These are phyloP conservation scores for Microhierax caerulescens DNA, from an alignment of 2,797 vertebrate species.

Conservation along the genomic window DNA sequence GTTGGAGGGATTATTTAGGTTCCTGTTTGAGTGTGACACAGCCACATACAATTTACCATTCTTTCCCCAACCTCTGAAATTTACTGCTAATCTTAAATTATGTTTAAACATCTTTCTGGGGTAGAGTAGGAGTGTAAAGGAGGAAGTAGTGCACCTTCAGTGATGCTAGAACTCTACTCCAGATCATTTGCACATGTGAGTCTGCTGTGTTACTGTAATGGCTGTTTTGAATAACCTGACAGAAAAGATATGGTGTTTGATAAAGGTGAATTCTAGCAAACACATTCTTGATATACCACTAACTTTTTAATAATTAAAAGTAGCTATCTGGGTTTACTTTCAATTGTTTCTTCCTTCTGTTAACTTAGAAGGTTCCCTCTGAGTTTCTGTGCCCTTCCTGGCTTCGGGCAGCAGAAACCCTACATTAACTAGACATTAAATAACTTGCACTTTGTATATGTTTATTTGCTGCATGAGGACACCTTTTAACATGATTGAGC, in stretches of 20 bases:
- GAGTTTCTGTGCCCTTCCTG: slow-evolving; percentile 35
- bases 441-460: slow-evolving; percentile 73
- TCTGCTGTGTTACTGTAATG: slow-evolving; percentile 62
- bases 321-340: slow-evolving; percentile 37
- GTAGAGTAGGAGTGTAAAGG: slow-evolving; percentile 26
- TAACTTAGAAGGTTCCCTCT: slow-evolving; percentile 19
- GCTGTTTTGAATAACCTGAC: slow-evolving; percentile 53
- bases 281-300: slow-evolving; percentile 36
- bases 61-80: slow-evolving; percentile 10
- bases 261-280: neutral
- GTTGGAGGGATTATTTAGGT: slow-evolving; percentile 34
- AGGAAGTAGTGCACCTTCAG: slow-evolving; percentile 22
- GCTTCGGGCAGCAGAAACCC: slow-evolving; percentile 64
- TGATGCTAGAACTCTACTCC: slow-evolving; percentile 60
- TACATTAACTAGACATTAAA: slow-evolving; percentile 42
- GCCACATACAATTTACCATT: slow-evolving; percentile 38
- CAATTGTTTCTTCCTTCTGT: slow-evolving; percentile 36
- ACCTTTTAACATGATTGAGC: slow-evolving; percentile 54
- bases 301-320: slow-evolving; percentile 35
- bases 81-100: neutral
- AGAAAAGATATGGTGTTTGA: neutral
- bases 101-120: neutral
- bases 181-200: slow-evolving; percentile 64
- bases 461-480: slow-evolving; percentile 66
- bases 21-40: slow-evolving; percentile 57